Evolutionary conservation across 2,888 invertebrate genomes (phyloP).

Genomic region (Buathra laborator): DNA sequence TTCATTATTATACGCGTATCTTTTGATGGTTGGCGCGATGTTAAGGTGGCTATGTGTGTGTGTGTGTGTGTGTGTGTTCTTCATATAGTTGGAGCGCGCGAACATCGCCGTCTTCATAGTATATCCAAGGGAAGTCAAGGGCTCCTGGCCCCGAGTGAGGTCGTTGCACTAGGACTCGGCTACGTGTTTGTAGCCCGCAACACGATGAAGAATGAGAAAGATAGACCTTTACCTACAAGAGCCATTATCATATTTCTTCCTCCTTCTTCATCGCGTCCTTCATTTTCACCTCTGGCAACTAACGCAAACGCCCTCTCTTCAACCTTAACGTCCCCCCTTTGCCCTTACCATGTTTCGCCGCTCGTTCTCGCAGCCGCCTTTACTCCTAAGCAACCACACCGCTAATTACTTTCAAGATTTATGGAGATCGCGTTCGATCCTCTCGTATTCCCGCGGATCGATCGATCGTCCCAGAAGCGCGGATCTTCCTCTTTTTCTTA

Average conservation of each 20-base stretch:
- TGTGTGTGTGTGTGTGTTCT: background rate
- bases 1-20: conserved; percentile 10
- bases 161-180: conserved; percentile 57
- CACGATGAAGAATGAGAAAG: conserved; percentile 43
- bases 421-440: conserved; percentile 68
- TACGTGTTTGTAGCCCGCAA: conserved; percentile 5
- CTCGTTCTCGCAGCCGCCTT: conserved; percentile 9
- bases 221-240: conserved; percentile 48
- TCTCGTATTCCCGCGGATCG: conserved; percentile 52
- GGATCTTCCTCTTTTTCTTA: background rate
- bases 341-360: conserved; percentile 37
- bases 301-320: conserved; percentile 29
- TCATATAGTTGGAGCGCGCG: background rate
- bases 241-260: conserved; percentile 68
- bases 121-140: conserved; percentile 56
- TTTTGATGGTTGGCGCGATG: background rate
- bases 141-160: conserved; percentile 60
- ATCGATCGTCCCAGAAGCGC: conserved; percentile 61
- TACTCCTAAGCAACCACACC: conserved; percentile 40
- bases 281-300: conserved; percentile 52
- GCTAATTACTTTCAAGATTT: conserved; percentile 71
- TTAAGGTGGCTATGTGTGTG: background rate
- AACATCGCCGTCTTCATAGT: conserved; percentile 32
- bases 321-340: conserved; percentile 20
- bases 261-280: conserved; percentile 16